Base-by-base conservation (phyloP, 2,888 invertebrate genomes). In the Clunio marinus region DNA sequence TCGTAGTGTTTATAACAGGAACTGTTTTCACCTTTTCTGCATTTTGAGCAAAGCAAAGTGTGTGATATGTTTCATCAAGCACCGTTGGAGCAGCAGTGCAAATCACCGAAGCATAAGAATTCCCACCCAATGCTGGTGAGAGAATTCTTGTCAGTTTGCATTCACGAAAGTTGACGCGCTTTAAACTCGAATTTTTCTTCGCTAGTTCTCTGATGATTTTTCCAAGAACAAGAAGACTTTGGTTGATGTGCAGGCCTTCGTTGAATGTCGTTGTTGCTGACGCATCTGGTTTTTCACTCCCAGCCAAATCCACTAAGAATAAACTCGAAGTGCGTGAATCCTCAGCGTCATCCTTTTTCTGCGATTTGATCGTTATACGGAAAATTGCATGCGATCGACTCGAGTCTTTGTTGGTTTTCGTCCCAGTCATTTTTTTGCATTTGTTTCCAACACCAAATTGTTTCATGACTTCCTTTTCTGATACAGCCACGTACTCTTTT, bases 361-460 rank as follows among this genome's bases (percentile, higher is more conserved):
- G 82, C 41, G 90, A 89, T 76, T 90, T 91, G 73, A 91, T 87
- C 8, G 84, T 85, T 75, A 94, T 87, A 76, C 91, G 84, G 74
- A 94, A 91, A 74, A 95, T 93, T 0, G 92, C 88, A 76, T 96
- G 95, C 8, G 93, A 93, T 71, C 95, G 81, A 73, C 93, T 93
- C 73, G 93, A 93, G 69, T 86, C 83, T 72, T 92, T 91, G 77
- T 95, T 96, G 89, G 93, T 91, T 70, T 88, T 86, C 0, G 95
- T 95, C 73, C 86, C 86, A 1, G 88, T 93, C 27, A 87, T 86
- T 72, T 86, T 87, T 70, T 93, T 82, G 70, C 84, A 85, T 70
- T 83, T 84, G 73, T 86, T 85, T 5, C 89, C 91, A 78, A 80
- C 75, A 62, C 78, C 80, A 80, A 89, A 83, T 57, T 82, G 76